Base-by-base conservation (phyloP, 2,888 invertebrate genomes). In the Chloroclystis v-ata region DNA sequence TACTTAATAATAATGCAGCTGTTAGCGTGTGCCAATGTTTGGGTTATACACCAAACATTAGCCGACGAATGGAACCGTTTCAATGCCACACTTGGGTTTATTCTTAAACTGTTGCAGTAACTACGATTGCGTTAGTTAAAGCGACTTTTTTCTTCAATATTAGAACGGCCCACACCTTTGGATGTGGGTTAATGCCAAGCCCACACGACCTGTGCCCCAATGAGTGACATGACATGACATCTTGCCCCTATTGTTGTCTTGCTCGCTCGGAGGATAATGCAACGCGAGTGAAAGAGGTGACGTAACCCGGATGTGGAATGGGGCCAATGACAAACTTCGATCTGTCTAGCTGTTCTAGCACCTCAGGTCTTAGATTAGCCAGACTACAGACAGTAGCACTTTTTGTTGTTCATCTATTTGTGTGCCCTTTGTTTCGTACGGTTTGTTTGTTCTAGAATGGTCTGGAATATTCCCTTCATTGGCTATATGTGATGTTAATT, bases 121-220 rank as follows among this genome's bases (percentile, higher is more conserved):
- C 65, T 57, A 50, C 56, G 68, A 62, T 74, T 78, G 75, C 75
- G 78, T 70, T 72, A 63, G 57, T 67, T 74, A 72, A 56, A 73
- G 66, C 61, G 71, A 66, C 67, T 66, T 65, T 73, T 78, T 75
- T 76, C 65, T 70, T 73, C 75, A 78, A 76, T 77, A 79, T 82
- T 81, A 78, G 81, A 80, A 73, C 75, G 77, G 70, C 85, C 82
- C 86, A 85, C 82, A 84, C 86, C 69, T 62, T 52, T 59, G 44
- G 63, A 69, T 77, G 84, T 86, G 72, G 85, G 86, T 85, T 84
- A 86, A 83, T 84, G 86, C 78, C 82, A 82, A 78, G 65, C 82
- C 82, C 77, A 82, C 82, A 72, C 77, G 71, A 78, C 79, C 78
- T 74, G 71, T 66, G 72, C 64, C 70, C 74, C 69, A 46, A 50